Evolutionary conservation across 2,797 vertebrate genomes (phyloP), one percentile per base, ranked within the genome.

Genomic region (Syncerus caffer): DNA sequence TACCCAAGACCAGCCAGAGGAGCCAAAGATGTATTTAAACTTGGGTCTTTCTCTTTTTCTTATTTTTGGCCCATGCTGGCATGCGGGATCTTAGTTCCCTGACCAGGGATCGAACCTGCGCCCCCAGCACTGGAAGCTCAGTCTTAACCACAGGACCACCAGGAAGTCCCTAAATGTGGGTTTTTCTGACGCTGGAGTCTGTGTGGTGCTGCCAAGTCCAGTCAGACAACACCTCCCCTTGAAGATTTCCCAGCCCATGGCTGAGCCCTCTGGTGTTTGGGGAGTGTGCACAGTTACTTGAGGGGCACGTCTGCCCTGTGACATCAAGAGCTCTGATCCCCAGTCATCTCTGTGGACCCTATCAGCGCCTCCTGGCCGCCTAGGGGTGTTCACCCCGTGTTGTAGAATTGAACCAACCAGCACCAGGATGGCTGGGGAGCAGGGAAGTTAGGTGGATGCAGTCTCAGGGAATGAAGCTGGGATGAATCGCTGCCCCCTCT

Each of bases 321-420:
- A 80, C 82, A 47, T 60, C 7, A 2, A 82, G 51, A 90, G 10
- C 74, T 38, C 57, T 3, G 25, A 29, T 71, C 85, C 87, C 51
- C 34, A 13, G 0, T 29, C 78, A 21, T 2, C 67, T 74, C n/a
- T 21, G 5, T 34, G 90, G 25, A 14, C 74, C 23, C 13, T 2
- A 0, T 1, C 34, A 31, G 29, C 15, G 27, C 57, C 42, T 76
- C 42, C 47, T 27, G 1, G 27, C 45, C 7, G 6, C 38, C 45
- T 31, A 7, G 13, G 31, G 29, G 12, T 58, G 67, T 64, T 67
- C 34, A 17, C 9, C 25, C 34, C 31, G 53, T 76, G 25, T 93
- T 58, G 86, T 34, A 83, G 67, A n/a, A 53, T n/a, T 16, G 83
- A 96, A 90, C 42, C 13, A 55, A 29, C 50, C 84, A 47, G 67